phyloP scores from a whole-genome alignment of 2,113 vertebrate genomes.

The Rhynchomys soricoides region DNA sequence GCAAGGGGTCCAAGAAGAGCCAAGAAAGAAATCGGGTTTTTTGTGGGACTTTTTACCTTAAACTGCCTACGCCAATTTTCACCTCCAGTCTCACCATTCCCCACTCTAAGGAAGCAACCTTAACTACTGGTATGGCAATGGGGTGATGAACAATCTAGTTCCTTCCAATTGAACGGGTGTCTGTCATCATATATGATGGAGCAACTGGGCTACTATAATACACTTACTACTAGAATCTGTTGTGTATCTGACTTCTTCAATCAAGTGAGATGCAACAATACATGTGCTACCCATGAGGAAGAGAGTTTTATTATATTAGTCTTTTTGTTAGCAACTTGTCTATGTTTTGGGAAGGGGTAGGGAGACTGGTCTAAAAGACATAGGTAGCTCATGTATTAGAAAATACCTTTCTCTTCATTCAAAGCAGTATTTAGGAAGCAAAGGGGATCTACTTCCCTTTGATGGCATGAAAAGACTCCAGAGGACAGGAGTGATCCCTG shows the following conservation, averaged over 20 bases:
- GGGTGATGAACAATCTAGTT: not conserved
- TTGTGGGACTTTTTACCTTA: not conserved
- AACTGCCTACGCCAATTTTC: not conserved
- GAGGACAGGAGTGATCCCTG: too few relatives aligned
- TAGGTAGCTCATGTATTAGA: conserved; percentile 43
- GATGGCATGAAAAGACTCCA: not conserved
- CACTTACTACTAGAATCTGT: not conserved
- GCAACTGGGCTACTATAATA: not conserved
- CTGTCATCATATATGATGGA: not conserved
- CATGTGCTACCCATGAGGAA: not conserved
- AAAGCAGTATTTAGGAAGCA: not conserved
- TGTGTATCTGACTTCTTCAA: not conserved
- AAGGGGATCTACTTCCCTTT: not conserved
- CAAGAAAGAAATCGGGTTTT: not conserved
- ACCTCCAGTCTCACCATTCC: not conserved
- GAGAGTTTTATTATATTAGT: not conserved
- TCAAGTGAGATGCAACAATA: not conserved
- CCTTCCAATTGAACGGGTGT: not conserved
- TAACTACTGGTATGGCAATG: not conserved
- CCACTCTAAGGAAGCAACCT: not conserved
- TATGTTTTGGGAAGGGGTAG: not conserved
- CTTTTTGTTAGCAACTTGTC: not conserved
- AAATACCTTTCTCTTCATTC: conserved; percentile 6
- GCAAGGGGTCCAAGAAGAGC: not conserved
- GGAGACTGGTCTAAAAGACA: not conserved